Conservation (phyloP, 92 coral and sea anemone species). For the Micromussa lordhowensis region DNA sequence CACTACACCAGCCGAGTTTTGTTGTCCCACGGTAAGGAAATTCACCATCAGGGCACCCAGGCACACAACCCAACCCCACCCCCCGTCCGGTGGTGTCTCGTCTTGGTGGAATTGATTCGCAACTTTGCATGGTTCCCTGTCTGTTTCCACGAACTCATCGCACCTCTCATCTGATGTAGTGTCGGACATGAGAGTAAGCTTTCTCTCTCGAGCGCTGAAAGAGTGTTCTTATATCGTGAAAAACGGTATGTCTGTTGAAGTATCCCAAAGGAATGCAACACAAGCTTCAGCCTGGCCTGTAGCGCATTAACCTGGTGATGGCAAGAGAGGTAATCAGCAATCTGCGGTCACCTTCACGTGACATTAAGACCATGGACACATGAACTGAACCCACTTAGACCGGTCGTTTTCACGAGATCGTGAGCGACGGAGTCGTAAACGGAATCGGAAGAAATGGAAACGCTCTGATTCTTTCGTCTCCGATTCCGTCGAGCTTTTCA, state of each 20-base stretch:
- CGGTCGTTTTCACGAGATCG: no score
- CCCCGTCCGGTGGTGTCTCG: background rate
- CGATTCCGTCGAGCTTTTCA: no score
- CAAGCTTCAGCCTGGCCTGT: background rate
- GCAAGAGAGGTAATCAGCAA: background rate
- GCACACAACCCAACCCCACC: conserved; percentile 41
- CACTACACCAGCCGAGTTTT: conserved; percentile 35
- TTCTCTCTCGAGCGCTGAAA: background rate
- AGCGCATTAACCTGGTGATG: background rate
- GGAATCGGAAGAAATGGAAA: no score
- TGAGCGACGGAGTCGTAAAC: no score
- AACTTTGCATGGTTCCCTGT: background rate
- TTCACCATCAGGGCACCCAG: conserved; percentile 20
- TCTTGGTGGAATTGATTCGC: background rate
- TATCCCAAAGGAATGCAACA: background rate
- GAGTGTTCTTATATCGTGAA: background rate
- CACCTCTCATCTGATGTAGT: background rate
- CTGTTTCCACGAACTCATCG: background rate
- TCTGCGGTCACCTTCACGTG: background rate
- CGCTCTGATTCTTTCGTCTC: no score
- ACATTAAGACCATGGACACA: background rate
- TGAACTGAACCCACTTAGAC: no score
- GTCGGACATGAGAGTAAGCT: background rate
- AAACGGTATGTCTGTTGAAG: background rate
- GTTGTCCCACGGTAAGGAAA: conserved; percentile 43